Percentiles rank a stretch among this genome's conserved stretches.
phyloP scores from a whole-genome alignment of 2,888 invertebrate species.

The Callyntrura guangdongensis region DNA sequence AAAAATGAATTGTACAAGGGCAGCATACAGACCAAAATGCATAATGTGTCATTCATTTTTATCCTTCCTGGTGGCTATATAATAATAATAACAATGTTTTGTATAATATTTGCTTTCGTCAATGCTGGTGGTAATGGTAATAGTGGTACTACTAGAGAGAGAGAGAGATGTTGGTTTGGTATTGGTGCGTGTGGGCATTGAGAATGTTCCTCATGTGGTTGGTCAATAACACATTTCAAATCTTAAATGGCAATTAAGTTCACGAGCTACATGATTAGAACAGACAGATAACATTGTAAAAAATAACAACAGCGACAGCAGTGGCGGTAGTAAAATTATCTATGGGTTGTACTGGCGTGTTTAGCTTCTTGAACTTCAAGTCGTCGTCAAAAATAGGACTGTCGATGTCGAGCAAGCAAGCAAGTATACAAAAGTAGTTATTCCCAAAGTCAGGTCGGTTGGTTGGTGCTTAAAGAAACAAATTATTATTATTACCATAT shows the following conservation, averaged over 20 bases:
- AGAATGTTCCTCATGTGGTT: slow-evolving; percentile 23
- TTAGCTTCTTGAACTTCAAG: slow-evolving; percentile 7
- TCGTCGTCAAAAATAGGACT: slow-evolving; percentile 6
- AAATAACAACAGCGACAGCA: slow-evolving; percentile 32
- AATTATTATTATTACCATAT: slow-evolving; percentile 61
- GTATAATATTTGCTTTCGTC: background rate
- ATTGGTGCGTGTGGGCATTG: slow-evolving; percentile 58
- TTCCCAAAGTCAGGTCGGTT: background rate
- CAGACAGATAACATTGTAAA: slow-evolving; percentile 42
- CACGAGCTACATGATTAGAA: slow-evolving; percentile 44
- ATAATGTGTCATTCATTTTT: slow-evolving; percentile 17
- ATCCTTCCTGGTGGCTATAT: slow-evolving; percentile 61
- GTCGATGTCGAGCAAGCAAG: background rate
- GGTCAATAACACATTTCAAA: slow-evolving; percentile 58
- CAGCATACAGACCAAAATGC: slow-evolving; percentile 21
- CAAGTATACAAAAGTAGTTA: background rate
- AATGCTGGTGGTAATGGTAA: background rate
- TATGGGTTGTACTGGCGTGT: background rate
- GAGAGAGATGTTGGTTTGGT: background rate
- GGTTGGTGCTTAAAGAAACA: slow-evolving; percentile 51
- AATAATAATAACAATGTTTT: background rate
- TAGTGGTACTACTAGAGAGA: background rate
- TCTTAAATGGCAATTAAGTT: slow-evolving; percentile 64
- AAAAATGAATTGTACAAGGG: slow-evolving; percentile 70
- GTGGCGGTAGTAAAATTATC: background rate